Percentiles rank a stretch among this genome's conserved stretches.
phyloP scores from a whole-genome alignment of 1,140 invertebrate species.

The Drosophila quadrilineata region DNA sequence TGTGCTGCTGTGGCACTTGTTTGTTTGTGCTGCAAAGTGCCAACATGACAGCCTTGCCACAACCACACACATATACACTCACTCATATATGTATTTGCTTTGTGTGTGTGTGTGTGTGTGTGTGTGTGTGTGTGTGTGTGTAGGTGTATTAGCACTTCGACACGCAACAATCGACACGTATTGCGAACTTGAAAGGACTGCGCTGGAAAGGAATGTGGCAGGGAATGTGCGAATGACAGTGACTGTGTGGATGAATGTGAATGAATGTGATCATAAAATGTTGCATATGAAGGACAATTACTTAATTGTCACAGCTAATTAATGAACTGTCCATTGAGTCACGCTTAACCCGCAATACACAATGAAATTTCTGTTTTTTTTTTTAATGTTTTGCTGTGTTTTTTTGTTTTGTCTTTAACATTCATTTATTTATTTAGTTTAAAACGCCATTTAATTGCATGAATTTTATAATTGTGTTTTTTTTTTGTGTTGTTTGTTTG shows the following conservation, averaged over 20 bases:
- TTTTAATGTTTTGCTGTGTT: conserved; percentile 49
- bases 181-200: not conserved
- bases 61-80: conserved; percentile 1
- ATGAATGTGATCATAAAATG: conserved; percentile 1
- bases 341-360: conserved; percentile 3
- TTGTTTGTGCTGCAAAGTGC: conserved; percentile 63
- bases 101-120: no score
- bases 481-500: conserved; percentile 17
- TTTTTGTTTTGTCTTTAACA: conserved; percentile 45
- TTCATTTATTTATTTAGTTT: conserved; percentile 24
- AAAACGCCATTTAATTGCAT: conserved; percentile 17
- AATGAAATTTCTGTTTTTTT: conserved; percentile 5
- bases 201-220: not conserved
- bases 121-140: no score
- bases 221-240: not conserved
- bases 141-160: no score
- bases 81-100: not conserved
- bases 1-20: conserved; percentile 48
- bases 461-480: no score
- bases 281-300: conserved; percentile 6
- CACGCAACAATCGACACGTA: conserved; percentile 43
- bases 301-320: conserved; percentile 21
- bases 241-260: no score
- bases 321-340: not conserved
- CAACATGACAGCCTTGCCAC: conserved; percentile 45